Evolutionary conservation across 2,113 vertebrate species (phyloP), one percentile per base, ranked within the genome.

Genomic region (Amia ocellicauda): DNA sequence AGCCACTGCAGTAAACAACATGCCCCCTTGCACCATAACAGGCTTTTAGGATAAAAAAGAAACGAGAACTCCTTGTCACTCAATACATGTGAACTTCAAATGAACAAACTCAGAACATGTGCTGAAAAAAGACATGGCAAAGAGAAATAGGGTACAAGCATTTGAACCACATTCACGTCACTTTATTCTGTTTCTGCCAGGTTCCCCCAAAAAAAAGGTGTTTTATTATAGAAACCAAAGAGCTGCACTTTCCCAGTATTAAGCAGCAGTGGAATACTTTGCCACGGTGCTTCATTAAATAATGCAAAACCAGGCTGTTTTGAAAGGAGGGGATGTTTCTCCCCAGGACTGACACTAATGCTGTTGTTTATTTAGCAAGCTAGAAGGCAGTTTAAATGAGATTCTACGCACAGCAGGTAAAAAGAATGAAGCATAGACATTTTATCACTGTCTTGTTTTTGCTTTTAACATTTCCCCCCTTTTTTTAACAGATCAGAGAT

Each of bases 281-380:
- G 2, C 14, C 16, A 11, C n/a, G 23, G 29, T 58, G 26, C 52
- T 67, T 65, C 22, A 54, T 70, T 86, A 74, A 86, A 85, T 87
- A 83, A 86, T 87, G 85, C 70, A 88, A 74, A 69, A 70, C 73
- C 76, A 73, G 75, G 75, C 73, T 81, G 73, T 73, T 77, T 54
- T 19, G 31, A 17, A 19, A 71, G 68, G 80, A 77, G 63, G 55
- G 68, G 49, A 64, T 77, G 41, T 62, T 73, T 74, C 77, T 72
- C 74, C 58, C 71, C 75, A 69, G 79, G 79, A 78, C 71, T 68
- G 72, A 77, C 73, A 62, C 68, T 68, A 69, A 76, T 69, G 72
- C 69, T 68, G 60, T 68, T 29, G 69, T 74, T 80, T 66, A 60
- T 74, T 65, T 69, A 72, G 64, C 51, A 68, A 75, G 65, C 50